Conservation (phyloP, 2,888 invertebrate genomes). For the Aricia artaxerxes region DNA sequence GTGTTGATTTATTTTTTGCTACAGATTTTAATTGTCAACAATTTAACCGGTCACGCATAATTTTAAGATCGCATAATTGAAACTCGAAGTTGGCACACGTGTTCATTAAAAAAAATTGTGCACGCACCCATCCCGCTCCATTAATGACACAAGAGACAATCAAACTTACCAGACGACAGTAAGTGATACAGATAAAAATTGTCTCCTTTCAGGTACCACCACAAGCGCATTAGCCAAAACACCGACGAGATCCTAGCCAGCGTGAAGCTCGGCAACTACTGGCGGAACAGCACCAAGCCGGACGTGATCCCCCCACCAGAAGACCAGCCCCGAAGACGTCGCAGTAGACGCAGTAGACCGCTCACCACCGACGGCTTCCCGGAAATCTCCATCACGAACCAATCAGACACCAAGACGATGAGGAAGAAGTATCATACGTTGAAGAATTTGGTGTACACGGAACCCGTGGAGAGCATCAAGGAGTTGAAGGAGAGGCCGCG, state of each 20-base stretch:
- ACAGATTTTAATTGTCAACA: neutral
- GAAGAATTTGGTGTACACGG: constrained; percentile 69
- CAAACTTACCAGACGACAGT: no score
- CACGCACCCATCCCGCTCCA: neutral
- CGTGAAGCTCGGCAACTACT: constrained; percentile 66
- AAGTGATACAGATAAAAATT: no score
- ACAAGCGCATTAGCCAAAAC: constrained; percentile 49
- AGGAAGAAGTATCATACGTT: constrained; percentile 55
- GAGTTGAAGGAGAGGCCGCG: constrained; percentile 65
- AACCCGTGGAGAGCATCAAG: constrained; percentile 66
- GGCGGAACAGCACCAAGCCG: constrained; percentile 68
- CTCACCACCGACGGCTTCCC: constrained; percentile 67
- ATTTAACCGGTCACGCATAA: neutral
- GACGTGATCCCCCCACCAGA: constrained; percentile 68
- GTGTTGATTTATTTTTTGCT: neutral
- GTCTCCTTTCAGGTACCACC: neutral
- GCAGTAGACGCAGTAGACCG: constrained; percentile 58
- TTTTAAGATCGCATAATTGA: neutral
- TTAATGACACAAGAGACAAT: neutral
- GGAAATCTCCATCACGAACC: constrained; percentile 68
- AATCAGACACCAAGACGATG: constrained; percentile 60
- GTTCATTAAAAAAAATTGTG: no score
- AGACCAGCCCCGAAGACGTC: constrained; percentile 52
- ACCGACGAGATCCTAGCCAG: constrained; percentile 68
- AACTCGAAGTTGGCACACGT: neutral